Conservation (phyloP, 2,797 vertebrate species). For the Lophius americanus region DNA sequence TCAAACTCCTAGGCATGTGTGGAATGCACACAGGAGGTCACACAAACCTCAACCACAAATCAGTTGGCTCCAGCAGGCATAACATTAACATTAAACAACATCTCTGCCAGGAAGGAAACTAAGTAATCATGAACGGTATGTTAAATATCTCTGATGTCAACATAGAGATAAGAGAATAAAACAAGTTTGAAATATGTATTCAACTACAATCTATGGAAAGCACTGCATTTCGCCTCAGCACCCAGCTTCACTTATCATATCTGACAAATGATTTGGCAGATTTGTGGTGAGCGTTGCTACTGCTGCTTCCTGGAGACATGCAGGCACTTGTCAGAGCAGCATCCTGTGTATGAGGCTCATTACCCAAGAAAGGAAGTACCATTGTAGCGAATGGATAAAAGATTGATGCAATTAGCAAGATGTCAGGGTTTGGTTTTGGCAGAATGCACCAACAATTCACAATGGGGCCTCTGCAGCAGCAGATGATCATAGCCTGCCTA, state of each 20-base stretch:
- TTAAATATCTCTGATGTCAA: not conserved
- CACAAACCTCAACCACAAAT: slow-evolving; percentile 24
- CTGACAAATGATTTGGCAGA: not conserved
- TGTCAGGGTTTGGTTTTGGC: not conserved
- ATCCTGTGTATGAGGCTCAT: slow-evolving; percentile 34
- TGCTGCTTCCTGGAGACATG: slow-evolving; percentile 21
- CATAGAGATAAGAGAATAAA: not conserved
- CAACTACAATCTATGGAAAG: not conserved
- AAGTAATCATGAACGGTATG: not conserved
- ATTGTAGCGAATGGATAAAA: not conserved
- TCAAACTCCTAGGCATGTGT: too few relatives aligned
- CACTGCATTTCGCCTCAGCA: not conserved
- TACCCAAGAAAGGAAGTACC: slow-evolving; percentile 34
- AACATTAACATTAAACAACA: not conserved
- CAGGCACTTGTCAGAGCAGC: slow-evolving; percentile 13
- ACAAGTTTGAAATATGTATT: not conserved
- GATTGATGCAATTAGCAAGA: slow-evolving; percentile 3
- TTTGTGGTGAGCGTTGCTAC: not conserved
- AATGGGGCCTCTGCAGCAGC: not conserved
- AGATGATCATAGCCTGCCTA: not conserved
- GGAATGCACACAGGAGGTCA: not conserved
- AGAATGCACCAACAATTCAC: not conserved
- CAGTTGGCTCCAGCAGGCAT: too few relatives aligned
- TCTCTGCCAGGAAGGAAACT: not conserved
- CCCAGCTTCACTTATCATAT: accelerated